Conservation (phyloP, 2,888 invertebrate genomes). For the Electrophaes corylata region DNA sequence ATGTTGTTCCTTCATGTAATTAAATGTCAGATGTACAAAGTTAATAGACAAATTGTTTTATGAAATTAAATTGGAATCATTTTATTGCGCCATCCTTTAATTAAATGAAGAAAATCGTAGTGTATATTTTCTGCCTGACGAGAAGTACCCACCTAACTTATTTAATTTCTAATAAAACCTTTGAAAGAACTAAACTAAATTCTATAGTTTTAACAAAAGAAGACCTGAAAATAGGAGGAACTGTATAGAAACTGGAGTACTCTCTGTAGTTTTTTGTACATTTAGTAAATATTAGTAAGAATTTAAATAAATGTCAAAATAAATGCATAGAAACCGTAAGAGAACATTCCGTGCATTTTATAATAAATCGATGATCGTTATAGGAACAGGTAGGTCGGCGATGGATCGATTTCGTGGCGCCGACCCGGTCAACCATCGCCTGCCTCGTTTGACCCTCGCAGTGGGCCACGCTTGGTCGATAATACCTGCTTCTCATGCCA, state of each 20-base stretch:
- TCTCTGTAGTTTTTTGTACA: too few species aligned
- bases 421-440: constrained; percentile 59
- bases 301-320: too few species aligned
- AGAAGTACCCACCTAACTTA: too few species aligned
- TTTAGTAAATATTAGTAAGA: too few species aligned
- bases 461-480: constrained; percentile 44
- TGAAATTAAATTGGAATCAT: constrained; percentile 31
- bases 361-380: constrained; percentile 19
- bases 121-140: constrained; percentile 3
- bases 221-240: too few species aligned
- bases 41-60: constrained; percentile 33
- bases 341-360: too few species aligned
- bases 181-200: too few species aligned
- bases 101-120: background rate
- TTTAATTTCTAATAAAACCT: too few species aligned
- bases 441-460: constrained; percentile 48
- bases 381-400: constrained; percentile 46
- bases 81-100: constrained; percentile 21
- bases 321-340: background rate
- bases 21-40: constrained; percentile 40
- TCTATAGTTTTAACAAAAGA: too few species aligned
- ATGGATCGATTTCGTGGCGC: constrained; percentile 59
- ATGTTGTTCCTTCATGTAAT: constrained; percentile 40
- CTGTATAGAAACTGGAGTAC: too few species aligned
- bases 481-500: constrained; percentile 38